Evolutionary conservation across 2,888 invertebrate species (phyloP).

Genomic region (Rotaria magnacalcarata): DNA sequence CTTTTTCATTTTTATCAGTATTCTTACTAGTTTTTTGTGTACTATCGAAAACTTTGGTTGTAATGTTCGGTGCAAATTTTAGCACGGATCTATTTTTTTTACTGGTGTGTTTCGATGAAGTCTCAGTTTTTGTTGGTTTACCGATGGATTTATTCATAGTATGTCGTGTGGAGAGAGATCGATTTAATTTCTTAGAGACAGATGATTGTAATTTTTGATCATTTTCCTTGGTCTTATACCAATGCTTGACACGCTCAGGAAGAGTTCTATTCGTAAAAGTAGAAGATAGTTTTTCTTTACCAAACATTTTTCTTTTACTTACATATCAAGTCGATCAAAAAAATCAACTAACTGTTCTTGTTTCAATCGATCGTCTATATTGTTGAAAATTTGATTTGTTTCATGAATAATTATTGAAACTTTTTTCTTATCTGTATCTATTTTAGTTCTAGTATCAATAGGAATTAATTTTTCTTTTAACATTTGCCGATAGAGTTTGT

Average conservation of each 20-base stretch:
- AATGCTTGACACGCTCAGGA: neutral
- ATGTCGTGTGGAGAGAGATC: neutral
- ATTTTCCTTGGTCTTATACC: neutral
- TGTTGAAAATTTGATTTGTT: neutral
- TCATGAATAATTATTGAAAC: neutral
- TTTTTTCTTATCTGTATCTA: conserved; percentile 23
- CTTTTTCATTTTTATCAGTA: neutral
- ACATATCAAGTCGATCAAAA: neutral
- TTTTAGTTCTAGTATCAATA: neutral
- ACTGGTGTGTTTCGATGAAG: neutral
- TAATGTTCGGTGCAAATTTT: neutral
- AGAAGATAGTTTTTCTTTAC: neutral
- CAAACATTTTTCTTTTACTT: neutral
- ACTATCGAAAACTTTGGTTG: too few relatives aligned
- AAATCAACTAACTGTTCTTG: neutral
- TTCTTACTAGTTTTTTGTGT: neutral
- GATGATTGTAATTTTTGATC: neutral
- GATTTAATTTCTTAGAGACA: neutral
- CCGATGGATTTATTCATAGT: neutral
- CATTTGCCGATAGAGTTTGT: conserved; percentile 15
- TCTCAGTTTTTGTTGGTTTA: neutral
- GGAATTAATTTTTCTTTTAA: neutral
- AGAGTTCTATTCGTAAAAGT: neutral
- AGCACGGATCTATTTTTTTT: neutral
- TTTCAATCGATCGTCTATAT: neutral